phyloP scores from a whole-genome alignment of 2,888 invertebrate genomes.

The Apodemia mormo region DNA sequence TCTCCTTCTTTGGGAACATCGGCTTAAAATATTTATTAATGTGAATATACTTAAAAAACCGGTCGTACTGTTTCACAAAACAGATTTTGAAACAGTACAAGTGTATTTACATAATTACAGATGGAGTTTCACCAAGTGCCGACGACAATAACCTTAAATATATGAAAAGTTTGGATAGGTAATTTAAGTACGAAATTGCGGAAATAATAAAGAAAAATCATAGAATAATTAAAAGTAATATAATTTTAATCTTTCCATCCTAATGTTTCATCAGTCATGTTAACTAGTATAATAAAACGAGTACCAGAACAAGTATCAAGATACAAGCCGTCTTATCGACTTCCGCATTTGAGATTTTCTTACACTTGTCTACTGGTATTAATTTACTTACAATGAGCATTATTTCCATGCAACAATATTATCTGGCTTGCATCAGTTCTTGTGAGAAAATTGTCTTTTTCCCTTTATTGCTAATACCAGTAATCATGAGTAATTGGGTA shows the following conservation, averaged over 20 bases:
- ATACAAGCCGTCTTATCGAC: constrained; percentile 13
- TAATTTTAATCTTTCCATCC: neutral
- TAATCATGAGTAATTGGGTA: constrained; percentile 22
- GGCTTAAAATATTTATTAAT: too few relatives aligned
- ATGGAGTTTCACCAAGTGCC: too few relatives aligned
- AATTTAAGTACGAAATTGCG: too few relatives aligned
- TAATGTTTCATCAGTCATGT: constrained; percentile 7
- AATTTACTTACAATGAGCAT: constrained; percentile 28
- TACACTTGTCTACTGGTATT: constrained; percentile 20
- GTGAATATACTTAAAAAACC: too few relatives aligned
- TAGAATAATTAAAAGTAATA: neutral
- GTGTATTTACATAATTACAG: too few relatives aligned
- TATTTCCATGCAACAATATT: constrained; percentile 37
- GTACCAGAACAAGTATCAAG: constrained; percentile 17
- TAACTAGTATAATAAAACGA: constrained; percentile 8
- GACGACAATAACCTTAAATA: too few relatives aligned
- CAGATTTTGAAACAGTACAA: too few relatives aligned
- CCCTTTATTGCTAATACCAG: constrained; percentile 29
- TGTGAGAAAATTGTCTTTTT: constrained; percentile 41
- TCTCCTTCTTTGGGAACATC: too few relatives aligned
- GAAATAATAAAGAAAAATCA: too few relatives aligned
- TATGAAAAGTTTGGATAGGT: too few relatives aligned
- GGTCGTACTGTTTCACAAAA: too few relatives aligned
- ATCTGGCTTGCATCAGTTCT: constrained; percentile 38
- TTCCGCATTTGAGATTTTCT: constrained; percentile 26